Base-by-base conservation (phyloP, 2,797 vertebrate genomes). In the Muraenolepis orangiensis region DNA sequence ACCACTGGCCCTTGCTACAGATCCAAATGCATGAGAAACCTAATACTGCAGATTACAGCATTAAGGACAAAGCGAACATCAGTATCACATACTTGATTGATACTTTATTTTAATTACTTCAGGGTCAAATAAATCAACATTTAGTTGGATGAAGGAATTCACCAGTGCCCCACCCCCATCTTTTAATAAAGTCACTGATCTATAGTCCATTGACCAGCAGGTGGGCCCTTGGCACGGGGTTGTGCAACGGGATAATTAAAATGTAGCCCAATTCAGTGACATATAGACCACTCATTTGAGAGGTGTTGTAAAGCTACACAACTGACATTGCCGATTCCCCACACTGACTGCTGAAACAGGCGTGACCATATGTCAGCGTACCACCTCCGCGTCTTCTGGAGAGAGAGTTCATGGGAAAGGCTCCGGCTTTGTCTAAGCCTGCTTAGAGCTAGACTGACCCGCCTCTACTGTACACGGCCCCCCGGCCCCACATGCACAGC, bases 401-500 rank as follows among this genome's bases (percentile, higher is more conserved):
- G 57, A 8, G 23, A n/a, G 57, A 64, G 57, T 26, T 64, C 10
- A 26, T 64, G 57, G 8, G 57, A 64, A 64, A 64, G 57, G 57
- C 57, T 3, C 26, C 10, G 23, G 57, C 57, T 64, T 64, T 64
- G 57, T 26, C 2, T 10, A 26, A 51, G 8, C 57, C 57, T 64
- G 3, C 57, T 13, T 26, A 4, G 57, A 64, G 74, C 61, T 4
- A 71, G 72, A 82, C 42, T 72, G 67, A 77, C 51, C 72, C 23
- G n/a, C 70, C 75, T 74, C 72, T 61, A 68, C 40, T 76, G 69
- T 20, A 77, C 71, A 51, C 80, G 69, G 70, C 70, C n/a, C 51
- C 28, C 64, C 23, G 2, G 5, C 12, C 81, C 75, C 72, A 74
- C 78, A 76, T 69, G 78, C 88, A 75, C 85, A 85, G 82, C 82